These are phyloP conservation scores for Ornithoptera priamus DNA, from an alignment of 2,888 invertebrate species.

Conservation along the genomic window DNA sequence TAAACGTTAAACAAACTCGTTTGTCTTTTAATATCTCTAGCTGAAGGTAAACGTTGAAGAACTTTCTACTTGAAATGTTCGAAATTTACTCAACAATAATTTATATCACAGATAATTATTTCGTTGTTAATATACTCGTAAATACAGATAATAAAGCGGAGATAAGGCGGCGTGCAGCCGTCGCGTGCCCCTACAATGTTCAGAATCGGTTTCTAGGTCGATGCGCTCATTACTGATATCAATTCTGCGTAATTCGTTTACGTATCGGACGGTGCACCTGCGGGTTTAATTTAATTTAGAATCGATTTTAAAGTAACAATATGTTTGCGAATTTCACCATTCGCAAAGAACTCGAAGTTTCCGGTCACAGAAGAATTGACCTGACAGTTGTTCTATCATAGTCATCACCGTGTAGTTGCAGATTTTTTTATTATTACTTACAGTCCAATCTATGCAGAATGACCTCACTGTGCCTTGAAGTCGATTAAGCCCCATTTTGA, in stretches of 20 bases:
- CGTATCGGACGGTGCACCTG: not conserved
- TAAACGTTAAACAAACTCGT: not conserved
- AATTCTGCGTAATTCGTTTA: slow-evolving; percentile 29
- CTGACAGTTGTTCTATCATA: too few species aligned
- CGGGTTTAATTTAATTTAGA: slow-evolving; percentile 6
- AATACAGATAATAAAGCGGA: slow-evolving; percentile 13
- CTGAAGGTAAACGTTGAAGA: not conserved
- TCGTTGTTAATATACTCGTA: slow-evolving; percentile 17
- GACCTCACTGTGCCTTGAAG: too few species aligned
- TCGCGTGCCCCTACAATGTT: slow-evolving; percentile 36
- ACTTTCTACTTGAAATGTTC: not conserved
- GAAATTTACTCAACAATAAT: slow-evolving; percentile 3
- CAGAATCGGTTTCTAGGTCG: slow-evolving; percentile 39
- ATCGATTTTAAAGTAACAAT: not conserved
- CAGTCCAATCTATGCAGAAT: too few species aligned
- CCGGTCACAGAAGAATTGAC: too few species aligned
- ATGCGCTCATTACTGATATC: slow-evolving; percentile 29
- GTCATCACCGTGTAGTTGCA: too few species aligned
- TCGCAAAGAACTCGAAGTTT: too few species aligned
- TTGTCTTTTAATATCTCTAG: not conserved
- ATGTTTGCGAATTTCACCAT: too few species aligned
- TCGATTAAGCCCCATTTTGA: slow-evolving; percentile 8
- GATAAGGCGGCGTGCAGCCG: slow-evolving; percentile 20
- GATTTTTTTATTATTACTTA: too few species aligned
- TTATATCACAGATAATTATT: slow-evolving; percentile 8